Conservation (phyloP, 2,888 invertebrate genomes). For the Tipula confusa region DNA sequence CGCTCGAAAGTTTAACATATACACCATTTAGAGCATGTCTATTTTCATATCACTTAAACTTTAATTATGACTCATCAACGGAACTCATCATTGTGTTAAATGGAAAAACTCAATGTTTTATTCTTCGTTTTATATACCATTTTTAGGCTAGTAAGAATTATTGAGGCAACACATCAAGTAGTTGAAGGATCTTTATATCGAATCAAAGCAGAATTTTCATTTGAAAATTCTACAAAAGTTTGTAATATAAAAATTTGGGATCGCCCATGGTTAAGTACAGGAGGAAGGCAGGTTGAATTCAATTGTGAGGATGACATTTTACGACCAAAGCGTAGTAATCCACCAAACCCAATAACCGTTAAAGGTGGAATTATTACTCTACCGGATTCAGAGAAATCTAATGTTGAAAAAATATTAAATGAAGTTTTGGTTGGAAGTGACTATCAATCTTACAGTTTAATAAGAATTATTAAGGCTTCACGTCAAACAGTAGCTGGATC, state of each 20-base stretch:
- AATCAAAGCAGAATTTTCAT: constrained; percentile 46
- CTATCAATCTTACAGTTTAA: constrained; percentile 37
- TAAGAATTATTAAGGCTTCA: constrained; percentile 50
- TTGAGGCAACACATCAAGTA: constrained; percentile 51
- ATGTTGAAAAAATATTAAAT: background rate
- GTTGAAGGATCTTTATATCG: constrained; percentile 54
- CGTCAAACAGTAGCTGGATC: constrained; percentile 55
- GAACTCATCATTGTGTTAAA: background rate
- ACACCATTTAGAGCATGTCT: background rate
- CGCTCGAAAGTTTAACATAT: too few species aligned
- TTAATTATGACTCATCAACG: background rate
- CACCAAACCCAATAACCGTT: background rate
- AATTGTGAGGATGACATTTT: background rate
- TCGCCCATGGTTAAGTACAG: background rate
- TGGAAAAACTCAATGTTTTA: background rate
- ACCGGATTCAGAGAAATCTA: background rate
- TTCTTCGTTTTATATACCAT: background rate
- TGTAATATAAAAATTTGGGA: background rate
- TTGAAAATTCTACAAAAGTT: background rate
- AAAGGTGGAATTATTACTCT: background rate
- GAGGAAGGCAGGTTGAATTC: background rate
- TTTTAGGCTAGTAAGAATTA: constrained; percentile 42
- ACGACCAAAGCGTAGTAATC: too few species aligned
- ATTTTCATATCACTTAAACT: too few species aligned
- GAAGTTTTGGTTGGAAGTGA: background rate